phyloP scores from a whole-genome alignment of 2,888 invertebrate species.

The Mythimna pallens region DNA sequence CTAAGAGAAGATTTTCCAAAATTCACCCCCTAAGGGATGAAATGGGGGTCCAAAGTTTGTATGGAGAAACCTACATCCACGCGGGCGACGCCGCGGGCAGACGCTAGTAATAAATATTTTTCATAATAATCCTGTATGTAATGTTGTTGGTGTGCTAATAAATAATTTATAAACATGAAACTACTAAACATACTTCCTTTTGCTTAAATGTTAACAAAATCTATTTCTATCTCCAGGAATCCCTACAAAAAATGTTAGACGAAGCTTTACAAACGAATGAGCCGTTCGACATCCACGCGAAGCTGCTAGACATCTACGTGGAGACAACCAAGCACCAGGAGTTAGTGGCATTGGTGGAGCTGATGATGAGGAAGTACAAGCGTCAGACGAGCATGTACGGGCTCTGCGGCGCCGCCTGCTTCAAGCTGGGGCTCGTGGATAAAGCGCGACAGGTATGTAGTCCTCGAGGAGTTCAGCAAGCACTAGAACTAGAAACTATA shows the following conservation, averaged over 20 bases:
- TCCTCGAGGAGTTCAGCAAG: slow-evolving; percentile 90
- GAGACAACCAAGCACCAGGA: slow-evolving; percentile 93
- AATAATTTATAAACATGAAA: no score
- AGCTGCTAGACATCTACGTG: slow-evolving; percentile 93
- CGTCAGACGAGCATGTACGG: slow-evolving; percentile 93
- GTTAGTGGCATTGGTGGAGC: slow-evolving; percentile 93
- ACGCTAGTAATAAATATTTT: no score
- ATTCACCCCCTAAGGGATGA: no score
- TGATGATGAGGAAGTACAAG: slow-evolving; percentile 94
- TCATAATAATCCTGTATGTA: no score
- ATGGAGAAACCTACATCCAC: no score
- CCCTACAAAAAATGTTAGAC: slow-evolving; percentile 93
- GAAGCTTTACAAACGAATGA: slow-evolving; percentile 96
- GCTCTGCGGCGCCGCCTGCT: slow-evolving; percentile 93
- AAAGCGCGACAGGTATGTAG: slow-evolving; percentile 93
- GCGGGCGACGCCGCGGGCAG: no score
- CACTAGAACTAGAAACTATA: slow-evolving; percentile 83
- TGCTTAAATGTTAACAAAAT: not conserved
- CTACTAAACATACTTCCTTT: no score
- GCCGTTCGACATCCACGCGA: slow-evolving; percentile 93
- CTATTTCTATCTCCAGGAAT: slow-evolving; percentile 86
- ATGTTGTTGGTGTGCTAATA: no score
- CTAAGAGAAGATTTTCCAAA: no score
- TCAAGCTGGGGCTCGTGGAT: slow-evolving; percentile 93
- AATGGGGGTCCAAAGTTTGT: no score